Percentiles rank a stretch among this genome's conserved stretches.
phyloP scores from a whole-genome alignment of 2,113 vertebrate genomes.

The Carassius carassius region DNA sequence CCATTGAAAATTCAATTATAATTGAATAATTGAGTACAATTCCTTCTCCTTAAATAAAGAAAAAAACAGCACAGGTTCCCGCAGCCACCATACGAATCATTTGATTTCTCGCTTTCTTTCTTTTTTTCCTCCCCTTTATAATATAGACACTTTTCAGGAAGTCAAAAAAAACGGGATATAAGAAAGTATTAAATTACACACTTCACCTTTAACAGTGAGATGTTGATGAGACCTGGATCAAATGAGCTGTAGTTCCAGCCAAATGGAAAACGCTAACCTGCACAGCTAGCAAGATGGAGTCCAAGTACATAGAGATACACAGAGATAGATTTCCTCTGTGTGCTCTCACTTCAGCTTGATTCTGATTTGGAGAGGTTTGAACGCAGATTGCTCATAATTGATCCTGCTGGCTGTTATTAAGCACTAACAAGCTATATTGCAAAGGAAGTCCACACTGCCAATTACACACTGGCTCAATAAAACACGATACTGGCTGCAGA shows the following conservation, averaged over 20 bases:
- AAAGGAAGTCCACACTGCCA: constrained; percentile 69
- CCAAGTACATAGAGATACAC: neutral
- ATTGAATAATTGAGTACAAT: no score
- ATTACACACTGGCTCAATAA: constrained; percentile 36
- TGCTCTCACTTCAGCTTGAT: constrained; percentile 59
- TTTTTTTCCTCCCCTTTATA: neutral
- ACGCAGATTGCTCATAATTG: constrained; percentile 75
- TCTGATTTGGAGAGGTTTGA: constrained; percentile 74
- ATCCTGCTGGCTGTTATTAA: constrained; percentile 72
- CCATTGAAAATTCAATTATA: no score
- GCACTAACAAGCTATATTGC: constrained; percentile 75
- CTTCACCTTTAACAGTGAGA: neutral
- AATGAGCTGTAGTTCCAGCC: neutral
- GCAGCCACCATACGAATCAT: no score
- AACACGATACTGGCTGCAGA: neutral
- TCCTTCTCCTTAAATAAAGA: no score
- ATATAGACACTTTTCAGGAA: neutral
- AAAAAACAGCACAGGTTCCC: no score
- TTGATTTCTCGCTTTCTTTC: no score
- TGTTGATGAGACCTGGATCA: constrained; percentile 4
- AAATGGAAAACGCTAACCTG: neutral
- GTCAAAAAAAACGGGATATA: neutral
- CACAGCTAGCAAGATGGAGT: neutral
- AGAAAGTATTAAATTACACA: neutral
- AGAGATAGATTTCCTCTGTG: neutral